Evolutionary conservation across 2,888 invertebrate species (phyloP).

Genomic region (Lochmaea capreae): DNA sequence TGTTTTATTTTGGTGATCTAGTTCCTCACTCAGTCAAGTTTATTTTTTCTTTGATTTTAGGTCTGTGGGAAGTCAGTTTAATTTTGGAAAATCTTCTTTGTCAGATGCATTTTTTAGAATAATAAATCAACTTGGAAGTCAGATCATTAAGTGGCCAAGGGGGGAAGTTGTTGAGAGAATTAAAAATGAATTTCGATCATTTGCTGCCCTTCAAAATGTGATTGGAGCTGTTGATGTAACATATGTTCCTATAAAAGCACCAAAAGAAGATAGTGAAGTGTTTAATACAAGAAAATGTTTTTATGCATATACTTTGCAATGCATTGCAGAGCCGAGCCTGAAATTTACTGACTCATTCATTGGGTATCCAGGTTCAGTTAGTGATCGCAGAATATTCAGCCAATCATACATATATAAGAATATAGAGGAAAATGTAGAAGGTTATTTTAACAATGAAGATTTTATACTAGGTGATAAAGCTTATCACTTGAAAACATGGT

Average conservation of each 20-base stretch:
- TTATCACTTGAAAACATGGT: slow-evolving; percentile 4
- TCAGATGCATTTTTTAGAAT: neutral
- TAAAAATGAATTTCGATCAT: neutral
- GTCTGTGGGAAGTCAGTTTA: neutral
- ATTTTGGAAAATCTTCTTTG: neutral
- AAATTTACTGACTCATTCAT: slow-evolving; percentile 47
- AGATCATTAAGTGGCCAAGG: neutral
- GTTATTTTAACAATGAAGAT: slow-evolving; percentile 6
- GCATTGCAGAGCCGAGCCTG: slow-evolving; percentile 42
- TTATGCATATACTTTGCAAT: slow-evolving; percentile 49
- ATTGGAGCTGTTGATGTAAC: slow-evolving; percentile 48
- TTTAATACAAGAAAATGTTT: slow-evolving; percentile 49
- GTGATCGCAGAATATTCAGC: slow-evolving; percentile 47
- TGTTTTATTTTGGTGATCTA: neutral
- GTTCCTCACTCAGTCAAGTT: too few species aligned
- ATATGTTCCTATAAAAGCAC: slow-evolving; percentile 51
- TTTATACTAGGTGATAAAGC: slow-evolving; percentile 26
- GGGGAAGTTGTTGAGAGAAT: neutral
- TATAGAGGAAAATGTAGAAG: neutral
- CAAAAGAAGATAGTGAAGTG: slow-evolving; percentile 41
- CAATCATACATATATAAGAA: slow-evolving; percentile 1
- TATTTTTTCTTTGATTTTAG: neutral
- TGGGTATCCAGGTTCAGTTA: slow-evolving; percentile 51
- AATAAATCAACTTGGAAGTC: too few species aligned
- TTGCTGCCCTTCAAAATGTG: neutral